phyloP scores from a whole-genome alignment of 1,140 invertebrate genomes.

The Drosophila pruinosa region DNA sequence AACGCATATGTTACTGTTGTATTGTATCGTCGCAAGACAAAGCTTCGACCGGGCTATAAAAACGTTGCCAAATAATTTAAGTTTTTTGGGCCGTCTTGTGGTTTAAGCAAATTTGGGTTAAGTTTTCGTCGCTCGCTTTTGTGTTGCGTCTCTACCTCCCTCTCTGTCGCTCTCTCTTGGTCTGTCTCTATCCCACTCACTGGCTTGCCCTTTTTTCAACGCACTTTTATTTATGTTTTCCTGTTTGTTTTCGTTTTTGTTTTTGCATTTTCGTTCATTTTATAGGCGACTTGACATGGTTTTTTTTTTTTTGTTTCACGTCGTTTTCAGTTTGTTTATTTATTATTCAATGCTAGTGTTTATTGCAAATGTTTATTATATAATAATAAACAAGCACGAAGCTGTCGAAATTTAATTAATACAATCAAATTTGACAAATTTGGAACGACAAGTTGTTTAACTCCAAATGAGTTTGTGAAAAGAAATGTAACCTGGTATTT shows the following conservation, averaged over 20 bases:
- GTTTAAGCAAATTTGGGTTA: slow-evolving; percentile 73
- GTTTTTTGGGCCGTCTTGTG: slow-evolving; percentile 57
- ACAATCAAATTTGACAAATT: slow-evolving; percentile 45
- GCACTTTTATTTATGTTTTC: slow-evolving; percentile 49
- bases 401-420: slow-evolving; percentile 55
- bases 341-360: slow-evolving; percentile 60
- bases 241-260: slow-evolving; percentile 42
- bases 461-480: neutral
- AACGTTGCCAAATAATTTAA: slow-evolving; percentile 77
- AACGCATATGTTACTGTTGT: slow-evolving; percentile 36
- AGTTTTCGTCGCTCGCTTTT: slow-evolving; percentile 50
- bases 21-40: slow-evolving; percentile 60
- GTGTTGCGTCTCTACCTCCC: slow-evolving; percentile 22
- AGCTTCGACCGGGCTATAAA: slow-evolving; percentile 66
- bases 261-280: slow-evolving; percentile 62
- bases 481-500: neutral
- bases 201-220: slow-evolving; percentile 31
- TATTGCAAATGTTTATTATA: slow-evolving; percentile 58
- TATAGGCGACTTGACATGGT: slow-evolving; percentile 68
- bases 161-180: neutral
- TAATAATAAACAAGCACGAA: slow-evolving; percentile 59
- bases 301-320: slow-evolving; percentile 32
- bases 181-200: neutral
- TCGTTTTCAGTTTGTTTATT: slow-evolving; percentile 37
- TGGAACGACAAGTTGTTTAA: slow-evolving; percentile 22